Base-by-base conservation (phyloP, 1,140 invertebrate species). In the Brachionus manjavacas region DNA sequence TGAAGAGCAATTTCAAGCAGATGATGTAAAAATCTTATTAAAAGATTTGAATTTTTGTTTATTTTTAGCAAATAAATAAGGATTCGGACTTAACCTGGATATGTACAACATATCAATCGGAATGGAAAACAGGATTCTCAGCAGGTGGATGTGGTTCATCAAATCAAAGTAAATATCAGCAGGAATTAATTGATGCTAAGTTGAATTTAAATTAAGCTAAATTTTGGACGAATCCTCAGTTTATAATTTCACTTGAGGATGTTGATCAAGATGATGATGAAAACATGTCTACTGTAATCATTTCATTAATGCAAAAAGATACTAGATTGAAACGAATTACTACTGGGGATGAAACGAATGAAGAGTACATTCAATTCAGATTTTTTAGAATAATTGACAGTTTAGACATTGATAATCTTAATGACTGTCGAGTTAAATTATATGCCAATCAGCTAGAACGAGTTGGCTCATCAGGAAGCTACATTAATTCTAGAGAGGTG, bases 401-500 rank as follows among this genome's bases (percentile, higher is more conserved):
- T 46, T 35, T 49, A 14, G 41, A 46, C 23, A 72, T 49, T 1
- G n/a, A 68, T 16, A 23, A 43, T n/a, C 14, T 35, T 1, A 46
- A 23, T 28, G 35, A 68, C 8, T 72, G 68, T 43, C 11, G 39
- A 9, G 41, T 25, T 46, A 78, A 70, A 49, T 35, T 84, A 25
- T 79, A 68, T n/a, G 39, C 84, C 12, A 74, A 78, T 46, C 46
- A 84, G 14, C 46, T 84, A 35, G 60, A 78, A 28, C 9, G 60
- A 70, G 39, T 78, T 74, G 88, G 86, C 12, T 87, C 87, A 85
- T 88, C 87, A 7, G 88, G 88, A 14, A 83, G 86, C 12, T 89
- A 88, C 84, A 87, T 89, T 20, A 89, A 89, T 83, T 86, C 86
- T 55, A 85, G 89, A 14, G 88, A 90, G 85, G 88, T 89, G 6